These are phyloP conservation scores for Drosophila fungiperda DNA, from an alignment of 2,888 invertebrate genomes.

Conservation along the genomic window DNA sequence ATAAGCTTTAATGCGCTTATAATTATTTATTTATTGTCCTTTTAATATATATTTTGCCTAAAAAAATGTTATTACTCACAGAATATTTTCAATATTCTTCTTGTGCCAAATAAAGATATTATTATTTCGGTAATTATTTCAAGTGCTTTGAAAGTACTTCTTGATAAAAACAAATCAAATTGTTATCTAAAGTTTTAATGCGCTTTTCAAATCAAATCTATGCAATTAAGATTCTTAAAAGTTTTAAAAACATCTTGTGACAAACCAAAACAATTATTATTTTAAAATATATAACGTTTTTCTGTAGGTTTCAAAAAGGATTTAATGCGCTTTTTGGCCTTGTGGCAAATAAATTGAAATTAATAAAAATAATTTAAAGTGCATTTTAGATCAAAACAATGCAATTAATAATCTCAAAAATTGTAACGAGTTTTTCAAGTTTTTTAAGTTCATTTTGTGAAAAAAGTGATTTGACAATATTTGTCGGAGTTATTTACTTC, in stretches of 20 bases:
- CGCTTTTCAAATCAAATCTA: background rate
- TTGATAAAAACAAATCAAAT: background rate
- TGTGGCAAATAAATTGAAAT: background rate
- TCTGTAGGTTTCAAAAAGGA: too few relatives aligned
- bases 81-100: too few relatives aligned
- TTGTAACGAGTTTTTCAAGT: too few relatives aligned
- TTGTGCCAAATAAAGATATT: too few relatives aligned
- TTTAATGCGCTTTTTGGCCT: too few relatives aligned
- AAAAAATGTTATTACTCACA: too few relatives aligned
- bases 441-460: too few relatives aligned
- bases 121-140: background rate
- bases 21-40: background rate
- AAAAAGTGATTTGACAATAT: too few relatives aligned
- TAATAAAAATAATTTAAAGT: background rate
- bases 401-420: background rate
- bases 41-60: too few relatives aligned
- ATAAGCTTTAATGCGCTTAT: constrained; percentile 4
- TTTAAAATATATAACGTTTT: too few relatives aligned
- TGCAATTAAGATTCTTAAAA: background rate
- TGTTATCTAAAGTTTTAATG: background rate
- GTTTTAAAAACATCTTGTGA: background rate
- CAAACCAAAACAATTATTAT: background rate
- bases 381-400: background rate
- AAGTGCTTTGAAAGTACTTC: background rate
- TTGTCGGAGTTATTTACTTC: background rate